Percentiles rank a stretch among this genome's conserved stretches.
These are phyloP conservation scores for Phortica magna DNA, from an alignment of 2,888 invertebrate genomes.

Conservation along the genomic window DNA sequence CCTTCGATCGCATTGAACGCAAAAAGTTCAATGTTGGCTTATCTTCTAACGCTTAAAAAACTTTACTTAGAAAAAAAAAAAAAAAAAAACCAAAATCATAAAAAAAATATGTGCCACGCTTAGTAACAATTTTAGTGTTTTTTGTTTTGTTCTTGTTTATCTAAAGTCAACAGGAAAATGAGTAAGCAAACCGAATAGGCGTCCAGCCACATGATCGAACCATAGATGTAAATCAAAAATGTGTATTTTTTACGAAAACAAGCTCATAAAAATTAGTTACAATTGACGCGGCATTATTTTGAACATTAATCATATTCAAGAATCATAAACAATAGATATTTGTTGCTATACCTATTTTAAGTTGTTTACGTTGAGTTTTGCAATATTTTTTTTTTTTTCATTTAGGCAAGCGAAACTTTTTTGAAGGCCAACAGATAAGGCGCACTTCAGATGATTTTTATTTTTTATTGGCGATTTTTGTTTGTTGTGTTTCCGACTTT, in stretches of 20 bases:
- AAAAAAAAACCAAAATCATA: not conserved
- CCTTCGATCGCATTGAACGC: not conserved
- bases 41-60: not conserved
- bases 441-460: too few relatives aligned
- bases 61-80: not conserved
- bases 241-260: slow-evolving; percentile 4
- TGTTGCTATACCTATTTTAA: not conserved
- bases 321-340: not conserved
- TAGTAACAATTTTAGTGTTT: not conserved
- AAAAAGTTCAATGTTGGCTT: not conserved
- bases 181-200: not conserved
- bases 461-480: too few relatives aligned
- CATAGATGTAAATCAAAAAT: not conserved
- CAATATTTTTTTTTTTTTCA: not conserved
- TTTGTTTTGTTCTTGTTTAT: not conserved
- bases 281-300: not conserved
- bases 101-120: not conserved
- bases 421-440: too few relatives aligned
- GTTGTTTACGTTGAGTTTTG: not conserved
- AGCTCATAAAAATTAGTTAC: not conserved
- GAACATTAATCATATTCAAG: not conserved
- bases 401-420: too few relatives aligned
- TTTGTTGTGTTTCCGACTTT: too few relatives aligned
- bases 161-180: not conserved
- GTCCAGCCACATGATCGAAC: not conserved